These are phyloP conservation scores for Agrochola macilenta DNA, from an alignment of 2,888 invertebrate genomes.

Conservation along the genomic window DNA sequence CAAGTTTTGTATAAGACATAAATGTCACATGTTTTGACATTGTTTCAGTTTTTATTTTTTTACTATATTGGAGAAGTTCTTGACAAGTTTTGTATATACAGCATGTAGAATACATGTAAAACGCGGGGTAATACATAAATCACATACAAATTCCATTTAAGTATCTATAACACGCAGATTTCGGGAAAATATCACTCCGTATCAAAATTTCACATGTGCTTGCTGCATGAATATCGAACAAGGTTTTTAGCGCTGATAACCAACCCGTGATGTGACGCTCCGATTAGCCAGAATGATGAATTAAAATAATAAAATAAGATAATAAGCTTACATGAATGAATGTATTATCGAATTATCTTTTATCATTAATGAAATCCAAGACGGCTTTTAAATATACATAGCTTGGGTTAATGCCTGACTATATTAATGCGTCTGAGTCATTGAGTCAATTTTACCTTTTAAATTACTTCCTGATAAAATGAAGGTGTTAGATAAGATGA, in stretches of 20 bases:
- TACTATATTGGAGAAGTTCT: neutral
- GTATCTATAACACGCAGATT: neutral
- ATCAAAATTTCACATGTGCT: neutral
- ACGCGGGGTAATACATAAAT: neutral
- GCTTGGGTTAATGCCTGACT: conserved; percentile 11
- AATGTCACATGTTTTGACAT: neutral
- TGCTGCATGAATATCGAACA: neutral
- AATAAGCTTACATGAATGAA: conserved; percentile 33
- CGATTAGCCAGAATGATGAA: conserved; percentile 19
- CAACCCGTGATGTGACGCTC: conserved; percentile 1
- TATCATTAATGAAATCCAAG: conserved; percentile 22
- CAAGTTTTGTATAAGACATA: neutral
- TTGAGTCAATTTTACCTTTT: neutral
- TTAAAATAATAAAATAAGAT: neutral
- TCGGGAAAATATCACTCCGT: neutral
- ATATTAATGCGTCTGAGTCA: conserved; percentile 5
- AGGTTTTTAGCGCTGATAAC: conserved; percentile 5
- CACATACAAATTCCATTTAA: neutral
- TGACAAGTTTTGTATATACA: neutral
- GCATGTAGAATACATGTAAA: neutral
- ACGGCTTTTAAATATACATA: neutral
- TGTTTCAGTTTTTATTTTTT: neutral
- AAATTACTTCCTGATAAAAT: conserved; percentile 4
- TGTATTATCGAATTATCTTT: conserved; percentile 21
- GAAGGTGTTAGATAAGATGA: neutral